phyloP scores from a whole-genome alignment of 2,888 invertebrate genomes.

The Hirtodrosophila confusa region DNA sequence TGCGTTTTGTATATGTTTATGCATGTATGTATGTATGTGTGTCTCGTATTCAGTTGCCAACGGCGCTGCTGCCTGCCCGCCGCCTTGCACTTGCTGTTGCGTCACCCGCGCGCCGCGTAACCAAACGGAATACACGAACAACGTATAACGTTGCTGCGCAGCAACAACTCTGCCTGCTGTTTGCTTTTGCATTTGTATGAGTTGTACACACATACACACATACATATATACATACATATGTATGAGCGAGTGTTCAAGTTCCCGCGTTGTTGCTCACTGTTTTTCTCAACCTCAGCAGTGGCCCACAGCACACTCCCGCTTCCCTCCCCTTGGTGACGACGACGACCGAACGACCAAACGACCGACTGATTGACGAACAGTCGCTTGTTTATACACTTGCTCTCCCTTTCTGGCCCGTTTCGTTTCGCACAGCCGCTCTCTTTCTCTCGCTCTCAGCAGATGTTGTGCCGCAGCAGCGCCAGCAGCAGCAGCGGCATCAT shows the following conservation, averaged over 20 bases:
- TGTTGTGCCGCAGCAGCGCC: conserved; percentile 24
- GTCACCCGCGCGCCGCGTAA: conserved; percentile 66
- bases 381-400: conserved; percentile 19
- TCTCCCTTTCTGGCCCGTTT: background rate
- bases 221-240: conserved; percentile 7
- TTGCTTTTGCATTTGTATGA: conserved; percentile 51
- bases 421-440: conserved; percentile 4
- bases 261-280: conserved; percentile 59
- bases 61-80: conserved; percentile 56
- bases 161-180: conserved; percentile 54
- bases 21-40: conserved; percentile 18
- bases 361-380: conserved; percentile 17
- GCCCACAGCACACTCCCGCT: conserved; percentile 21
- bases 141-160: conserved; percentile 48
- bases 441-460: conserved; percentile 39
- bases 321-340: conserved; percentile 24
- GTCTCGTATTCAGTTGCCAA: conserved; percentile 67
- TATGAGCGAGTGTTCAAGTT: conserved; percentile 48
- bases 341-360: conserved; percentile 12
- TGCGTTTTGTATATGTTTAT: conserved; percentile 7
- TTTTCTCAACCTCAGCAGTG: conserved; percentile 67
- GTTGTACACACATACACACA: conserved; percentile 11
- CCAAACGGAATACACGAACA: conserved; percentile 38
- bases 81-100: conserved; percentile 76
- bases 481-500: conserved; percentile 47